Evolutionary conservation across 2,113 vertebrate genomes (phyloP).

Genomic region (Cygnus atratus): DNA sequence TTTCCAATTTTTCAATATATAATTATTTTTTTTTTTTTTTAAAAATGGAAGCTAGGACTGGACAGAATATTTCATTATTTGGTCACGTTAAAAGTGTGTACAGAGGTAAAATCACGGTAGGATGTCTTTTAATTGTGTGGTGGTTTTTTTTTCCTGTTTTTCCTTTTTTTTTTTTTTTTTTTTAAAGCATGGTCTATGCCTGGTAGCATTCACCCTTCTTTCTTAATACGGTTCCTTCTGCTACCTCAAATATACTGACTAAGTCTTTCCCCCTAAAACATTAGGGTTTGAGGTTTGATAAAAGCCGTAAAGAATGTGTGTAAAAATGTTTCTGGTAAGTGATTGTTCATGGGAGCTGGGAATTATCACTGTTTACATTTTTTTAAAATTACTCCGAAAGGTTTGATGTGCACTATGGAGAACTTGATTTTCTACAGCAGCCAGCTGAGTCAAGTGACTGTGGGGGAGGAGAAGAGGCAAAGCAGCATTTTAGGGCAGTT

Average conservation of each 20-base stretch:
- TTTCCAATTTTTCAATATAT: not conserved
- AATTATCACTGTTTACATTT: conserved; percentile 49
- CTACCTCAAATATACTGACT: not conserved
- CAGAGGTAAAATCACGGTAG: not conserved
- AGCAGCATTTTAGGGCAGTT: not conserved
- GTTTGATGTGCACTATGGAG: not conserved
- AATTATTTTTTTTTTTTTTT: not conserved
- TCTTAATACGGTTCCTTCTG: not conserved
- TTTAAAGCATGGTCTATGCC: not conserved
- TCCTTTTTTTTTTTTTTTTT: not conserved
- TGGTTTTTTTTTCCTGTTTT: too few species aligned
- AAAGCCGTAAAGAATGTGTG: conserved; percentile 51
- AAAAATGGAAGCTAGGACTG: not conserved
- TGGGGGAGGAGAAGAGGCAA: not conserved
- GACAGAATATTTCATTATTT: not conserved
- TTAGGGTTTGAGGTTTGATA: conserved; percentile 20
- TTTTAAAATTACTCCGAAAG: not conserved
- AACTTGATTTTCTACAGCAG: not conserved
- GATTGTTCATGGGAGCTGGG: conserved; percentile 47
- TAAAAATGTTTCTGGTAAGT: conserved; percentile 44
- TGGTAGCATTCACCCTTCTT: not conserved
- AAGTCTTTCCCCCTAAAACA: conserved; percentile 26
- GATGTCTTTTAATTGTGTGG: not conserved
- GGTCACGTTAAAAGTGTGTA: not conserved
- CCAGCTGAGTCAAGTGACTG: conserved; percentile 2